Evolutionary conservation across 2,113 vertebrate genomes (phyloP), one percentile per base, ranked within the genome.

Genomic region (Corythoichthys haematopterus): DNA sequence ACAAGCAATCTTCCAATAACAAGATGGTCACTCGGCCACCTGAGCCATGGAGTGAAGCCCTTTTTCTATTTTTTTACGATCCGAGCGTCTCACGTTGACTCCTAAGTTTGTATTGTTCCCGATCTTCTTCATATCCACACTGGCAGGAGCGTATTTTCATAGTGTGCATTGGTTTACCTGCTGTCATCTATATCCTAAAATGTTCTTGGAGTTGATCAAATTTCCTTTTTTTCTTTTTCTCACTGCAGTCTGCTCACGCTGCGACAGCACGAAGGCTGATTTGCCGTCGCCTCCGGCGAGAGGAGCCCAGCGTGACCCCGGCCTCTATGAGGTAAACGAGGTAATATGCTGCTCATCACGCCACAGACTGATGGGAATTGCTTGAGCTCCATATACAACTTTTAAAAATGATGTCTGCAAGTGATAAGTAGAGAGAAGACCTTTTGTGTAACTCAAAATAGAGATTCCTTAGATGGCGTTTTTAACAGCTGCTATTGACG

Each of bases 271-370:
- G n/a, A n/a, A n/a, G 74, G 56, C 70, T 77, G 83, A 79, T 83
- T 76, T 48, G 71, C 59, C 65, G 69, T 58, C 38, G 75, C 71
- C 66, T 70, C 33, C 66, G 55, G 77, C 74, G 66, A 67, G 16
- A 72, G 20, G 66, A 79, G 74, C 61, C 58, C 65, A 52, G 59
- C 57, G 72, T 52, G 71, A 69, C 66, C 63, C 66, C 58, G 60
- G 70, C 66, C 74, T 77, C 59, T 56, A 73, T 74, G 73, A n/a
- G 33, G 70, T 77, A 69, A 78, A 74, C 72, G 73, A 77, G 66
- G 38, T 59, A 72, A 71, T 68, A 40, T n/a, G n/a, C n/a, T n/a
- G n/a, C n/a, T n/a, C n/a, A n/a, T n/a, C 64, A 69, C 72, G 61
- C 37, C 62, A 67, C 67, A 38, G 33, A 65, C 70, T 61, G 69